Percentiles rank a stretch among this genome's conserved stretches.
phyloP scores from a whole-genome alignment of 2,888 invertebrate species.

The Glaucopsyche alexis region DNA sequence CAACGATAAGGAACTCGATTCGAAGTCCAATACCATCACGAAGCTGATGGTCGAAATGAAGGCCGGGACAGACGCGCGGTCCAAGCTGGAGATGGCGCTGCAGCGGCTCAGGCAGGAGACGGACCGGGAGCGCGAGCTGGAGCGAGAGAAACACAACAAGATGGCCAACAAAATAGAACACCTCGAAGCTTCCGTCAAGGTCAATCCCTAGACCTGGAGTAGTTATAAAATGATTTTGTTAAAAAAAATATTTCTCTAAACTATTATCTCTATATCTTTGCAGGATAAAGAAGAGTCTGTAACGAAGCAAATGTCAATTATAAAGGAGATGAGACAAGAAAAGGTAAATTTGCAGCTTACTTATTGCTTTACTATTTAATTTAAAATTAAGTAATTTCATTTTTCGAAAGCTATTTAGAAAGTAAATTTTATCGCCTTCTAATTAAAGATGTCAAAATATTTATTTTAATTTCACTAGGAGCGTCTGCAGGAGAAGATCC shows the following conservation, averaged over 20 bases:
- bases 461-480: conserved; percentile 44
- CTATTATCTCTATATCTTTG: conserved; percentile 31
- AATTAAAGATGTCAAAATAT: too few species aligned
- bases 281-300: conserved; percentile 55
- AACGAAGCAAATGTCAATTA: conserved; percentile 50
- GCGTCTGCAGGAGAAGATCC: conserved; percentile 53
- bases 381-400: too few species aligned
- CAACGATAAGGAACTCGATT: conserved; percentile 46
- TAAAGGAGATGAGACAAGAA: conserved; percentile 54
- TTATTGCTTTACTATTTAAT: too few species aligned
- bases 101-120: conserved; percentile 44
- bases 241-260: background rate
- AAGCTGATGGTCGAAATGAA: conserved; percentile 52
- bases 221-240: background rate
- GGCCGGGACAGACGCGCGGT: conserved; percentile 44
- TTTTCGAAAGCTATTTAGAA: background rate
- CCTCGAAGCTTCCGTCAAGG: conserved; percentile 45
- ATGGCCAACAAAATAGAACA: conserved; percentile 43
- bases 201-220: conserved; percentile 35
- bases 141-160: conserved; percentile 44
- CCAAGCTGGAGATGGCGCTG: conserved; percentile 44
- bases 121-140: conserved; percentile 43
- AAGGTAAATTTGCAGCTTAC: conserved; percentile 46
- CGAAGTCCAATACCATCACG: conserved; percentile 45
- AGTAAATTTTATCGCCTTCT: too few species aligned